Base-by-base conservation (phyloP, 2,888 invertebrate genomes). In the Sinhomidia bicolor region DNA sequence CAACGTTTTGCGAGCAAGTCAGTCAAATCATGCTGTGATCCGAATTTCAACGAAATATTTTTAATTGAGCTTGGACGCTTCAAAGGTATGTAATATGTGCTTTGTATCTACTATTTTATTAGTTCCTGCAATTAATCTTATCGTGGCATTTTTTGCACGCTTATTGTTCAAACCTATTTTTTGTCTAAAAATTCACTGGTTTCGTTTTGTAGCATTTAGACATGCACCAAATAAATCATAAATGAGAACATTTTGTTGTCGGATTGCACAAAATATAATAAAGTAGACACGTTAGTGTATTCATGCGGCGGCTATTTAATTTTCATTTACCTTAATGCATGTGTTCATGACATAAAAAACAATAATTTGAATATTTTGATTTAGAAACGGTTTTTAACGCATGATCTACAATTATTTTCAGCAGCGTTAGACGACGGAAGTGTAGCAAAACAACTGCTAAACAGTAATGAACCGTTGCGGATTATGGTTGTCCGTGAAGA, bases 21-120 rank as follows among this genome's bases (percentile, higher is more conserved):
- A 17, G 87, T 85, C 17, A 26, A 71, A 1, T 90, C 85, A 29
- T 32, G 80, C 36, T 85, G 89, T 71, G 89, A 91, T 76, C 91
- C 91, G 12, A 79, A 85, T 68, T 85, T 91, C 62, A 87, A 88
- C 60, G 89, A 89, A 23, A 71, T 54, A 6, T 90, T 89, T 57
- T 83, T 90, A 78, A 90, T 91, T 88, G 89, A 91, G 60, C 68
- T 91, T 81, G 90, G 90, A 36, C 82, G 88, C 44, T 89, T 88
- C 81, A 60, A 76, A n/a, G 76, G 76, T 76, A 76, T 4, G 6
- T n/a, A 20, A 20, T 60, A 23, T n/a, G 6, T n/a, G n/a, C n/a
- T n/a, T n/a, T n/a, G n/a, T n/a, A n/a, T n/a, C n/a, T n/a, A n/a
- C n/a, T n/a, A n/a, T n/a, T n/a, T n/a, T n/a, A n/a, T n/a, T n/a